Evolutionary conservation across 1,140 invertebrate genomes (phyloP), one percentile per base, ranked within the genome.

Genomic region (Bombus soroeensis): DNA sequence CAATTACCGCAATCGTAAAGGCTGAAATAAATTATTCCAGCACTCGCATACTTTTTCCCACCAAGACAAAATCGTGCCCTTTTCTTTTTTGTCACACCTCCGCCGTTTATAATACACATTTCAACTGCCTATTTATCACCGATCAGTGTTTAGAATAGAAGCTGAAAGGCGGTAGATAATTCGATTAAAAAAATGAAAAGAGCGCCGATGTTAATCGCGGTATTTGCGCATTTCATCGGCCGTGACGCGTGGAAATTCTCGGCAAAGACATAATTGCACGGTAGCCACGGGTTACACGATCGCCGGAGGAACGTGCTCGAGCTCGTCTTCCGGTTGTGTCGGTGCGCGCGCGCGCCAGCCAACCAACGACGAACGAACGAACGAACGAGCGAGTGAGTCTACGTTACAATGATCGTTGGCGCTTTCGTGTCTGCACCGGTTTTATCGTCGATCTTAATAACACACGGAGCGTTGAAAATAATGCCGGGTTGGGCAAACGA

Each of bases 391-490:
- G 34, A 34, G 25, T 47, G 57, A 34, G 74, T 39, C 82, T 77
- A 53, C 53, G 43, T 32, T 75, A 25, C 41, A n/a, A 43, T 25
- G 57, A 64, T 79, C 77, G 77, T 76, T 39, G 28, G 41, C 47
- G 64, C 64, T 53, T 80, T 80, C 78, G 78, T 80, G 78, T 80
- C 78, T 57, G 53, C 59, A n/a, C 12, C 37, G 28, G 39, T 72
- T 85, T 85, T 85, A 85, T 85, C 83, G 68, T 25, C 53, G 76
- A 85, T 85, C 83, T 85, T 85, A 85, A 85, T 85, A 85, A 85
- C 83, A 85, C 83, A 85, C 83, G 68, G 76, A 85, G 78, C 66
- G 83, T 28, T 85, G 83, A 72, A 85, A 85, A 73, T 85, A 85
- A 85, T 85, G 83, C 39, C 77, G 39, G 76, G 83, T 85, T 80